Evolutionary conservation across 1,140 invertebrate species (phyloP).

Genomic region (Cyrtorhinus lividipennis): DNA sequence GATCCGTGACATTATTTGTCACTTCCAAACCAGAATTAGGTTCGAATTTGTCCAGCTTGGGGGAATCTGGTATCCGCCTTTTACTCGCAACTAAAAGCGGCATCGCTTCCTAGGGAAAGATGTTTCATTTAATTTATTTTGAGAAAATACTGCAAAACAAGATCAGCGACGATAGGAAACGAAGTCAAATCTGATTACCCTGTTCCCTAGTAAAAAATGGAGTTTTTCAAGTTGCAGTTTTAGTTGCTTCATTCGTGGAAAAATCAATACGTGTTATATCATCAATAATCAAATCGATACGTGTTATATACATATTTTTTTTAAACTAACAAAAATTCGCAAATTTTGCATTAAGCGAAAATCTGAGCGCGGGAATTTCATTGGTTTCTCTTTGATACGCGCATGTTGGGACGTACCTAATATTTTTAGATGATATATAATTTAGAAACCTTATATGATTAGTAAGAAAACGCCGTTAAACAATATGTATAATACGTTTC

Average conservation of each 20-base stretch:
- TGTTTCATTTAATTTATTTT: too few species aligned
- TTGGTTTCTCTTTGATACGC: too few species aligned
- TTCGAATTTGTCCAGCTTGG: constrained; percentile 9
- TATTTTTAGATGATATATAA: too few species aligned
- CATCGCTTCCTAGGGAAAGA: constrained; percentile 1
- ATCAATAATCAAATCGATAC: neutral
- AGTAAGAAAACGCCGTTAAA: too few species aligned
- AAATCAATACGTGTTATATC: neutral
- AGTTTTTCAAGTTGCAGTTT: too few species aligned
- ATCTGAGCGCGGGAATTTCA: too few species aligned
- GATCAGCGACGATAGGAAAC: neutral
- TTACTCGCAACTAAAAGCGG: neutral
- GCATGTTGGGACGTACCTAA: too few species aligned
- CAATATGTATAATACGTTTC: too few species aligned
- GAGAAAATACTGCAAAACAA: neutral
- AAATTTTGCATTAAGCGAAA: too few species aligned
- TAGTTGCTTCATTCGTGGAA: neutral
- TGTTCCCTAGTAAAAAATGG: neutral
- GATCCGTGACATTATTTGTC: constrained; percentile 25
- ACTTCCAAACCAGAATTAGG: constrained; percentile 18
- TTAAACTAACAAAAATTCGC: too few species aligned
- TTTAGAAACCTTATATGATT: too few species aligned
- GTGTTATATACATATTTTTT: too few species aligned
- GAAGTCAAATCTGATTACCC: neutral
- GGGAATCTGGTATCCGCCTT: neutral